Evolutionary conservation across 2,113 vertebrate genomes (phyloP).

Genomic region (Micronycteris hirsuta): DNA sequence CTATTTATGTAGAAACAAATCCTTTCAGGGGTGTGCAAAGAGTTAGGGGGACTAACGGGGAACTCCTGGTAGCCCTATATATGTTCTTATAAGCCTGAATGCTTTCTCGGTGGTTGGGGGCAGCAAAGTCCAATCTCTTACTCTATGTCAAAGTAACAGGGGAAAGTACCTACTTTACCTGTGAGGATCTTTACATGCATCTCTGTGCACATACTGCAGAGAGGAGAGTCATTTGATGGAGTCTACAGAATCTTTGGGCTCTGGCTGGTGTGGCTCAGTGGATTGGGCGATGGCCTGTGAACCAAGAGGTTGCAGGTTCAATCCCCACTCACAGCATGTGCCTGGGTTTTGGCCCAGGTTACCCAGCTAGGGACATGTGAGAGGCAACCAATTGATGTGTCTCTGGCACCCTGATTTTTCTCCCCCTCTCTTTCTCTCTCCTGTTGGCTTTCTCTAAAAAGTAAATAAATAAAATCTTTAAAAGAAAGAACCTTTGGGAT

Average conservation of each 20-base stretch:
- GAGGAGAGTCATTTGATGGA: background rate
- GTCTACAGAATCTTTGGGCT: background rate
- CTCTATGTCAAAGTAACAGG: conserved; percentile 23
- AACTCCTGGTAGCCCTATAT: conserved; percentile 62
- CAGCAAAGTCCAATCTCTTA: background rate
- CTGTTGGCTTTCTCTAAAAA: background rate
- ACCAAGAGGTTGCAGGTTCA: too few species aligned
- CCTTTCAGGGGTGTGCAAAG: conserved; percentile 6
- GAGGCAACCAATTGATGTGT: too few species aligned
- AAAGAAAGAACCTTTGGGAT: background rate
- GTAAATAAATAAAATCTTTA: background rate
- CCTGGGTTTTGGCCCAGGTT: too few species aligned
- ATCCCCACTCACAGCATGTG: too few species aligned
- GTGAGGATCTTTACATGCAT: background rate
- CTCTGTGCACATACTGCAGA: background rate
- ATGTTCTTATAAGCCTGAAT: conserved; percentile 32
- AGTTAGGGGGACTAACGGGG: conserved; percentile 44
- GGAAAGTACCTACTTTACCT: conserved; percentile 62
- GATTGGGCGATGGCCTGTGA: background rate
- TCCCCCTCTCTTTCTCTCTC: background rate
- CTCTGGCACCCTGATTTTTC: too few species aligned
- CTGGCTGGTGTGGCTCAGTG: background rate
- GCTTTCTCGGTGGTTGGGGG: conserved; percentile 42
- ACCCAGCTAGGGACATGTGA: too few species aligned
- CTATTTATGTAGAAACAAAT: conserved; percentile 25